Evolutionary conservation across 1,140 invertebrate genomes (phyloP).

Genomic region (Drosophila yakuba): DNA sequence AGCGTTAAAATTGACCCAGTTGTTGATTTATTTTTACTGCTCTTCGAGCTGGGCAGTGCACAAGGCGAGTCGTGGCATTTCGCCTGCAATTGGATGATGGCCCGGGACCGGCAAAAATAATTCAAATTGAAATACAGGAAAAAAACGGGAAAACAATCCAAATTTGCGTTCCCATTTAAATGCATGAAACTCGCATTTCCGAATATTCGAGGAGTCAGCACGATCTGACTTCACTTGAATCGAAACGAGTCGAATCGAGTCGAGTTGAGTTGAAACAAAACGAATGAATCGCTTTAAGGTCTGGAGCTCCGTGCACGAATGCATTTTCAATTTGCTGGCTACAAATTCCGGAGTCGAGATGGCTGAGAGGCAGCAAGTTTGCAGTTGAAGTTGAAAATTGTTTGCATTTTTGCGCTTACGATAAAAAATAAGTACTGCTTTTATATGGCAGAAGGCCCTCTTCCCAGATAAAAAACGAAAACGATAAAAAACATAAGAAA

Average conservation of each 20-base stretch:
- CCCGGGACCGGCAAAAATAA: not conserved
- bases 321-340: constrained; percentile 46
- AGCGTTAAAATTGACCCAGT: constrained; percentile 78
- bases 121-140: constrained; percentile 12
- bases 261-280: constrained; percentile 7
- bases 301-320: constrained; percentile 35
- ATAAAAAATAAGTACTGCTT: constrained; percentile 31
- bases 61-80: constrained; percentile 15
- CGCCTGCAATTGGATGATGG: not conserved
- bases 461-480: constrained; percentile 1
- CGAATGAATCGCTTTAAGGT: constrained; percentile 31
- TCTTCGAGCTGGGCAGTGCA: constrained; percentile 4
- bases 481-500: not conserved
- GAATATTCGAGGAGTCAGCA: constrained; percentile 21
- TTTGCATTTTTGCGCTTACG: constrained; percentile 49
- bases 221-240: constrained; percentile 9
- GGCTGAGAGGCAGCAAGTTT: constrained; percentile 30
- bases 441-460: not conserved
- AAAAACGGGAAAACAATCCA: constrained; percentile 18
- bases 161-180: constrained; percentile 38
- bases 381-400: constrained; percentile 59
- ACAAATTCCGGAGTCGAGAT: constrained; percentile 31
- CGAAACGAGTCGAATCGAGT: constrained; percentile 11
- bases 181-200: constrained; percentile 36
- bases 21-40: constrained; percentile 67